A percentile compares a stretch with the other conserved stretches of the same genome.
These are phyloP conservation scores for Zygothrica quintamaculata DNA, from an alignment of 2,888 invertebrate species.

Conservation along the genomic window DNA sequence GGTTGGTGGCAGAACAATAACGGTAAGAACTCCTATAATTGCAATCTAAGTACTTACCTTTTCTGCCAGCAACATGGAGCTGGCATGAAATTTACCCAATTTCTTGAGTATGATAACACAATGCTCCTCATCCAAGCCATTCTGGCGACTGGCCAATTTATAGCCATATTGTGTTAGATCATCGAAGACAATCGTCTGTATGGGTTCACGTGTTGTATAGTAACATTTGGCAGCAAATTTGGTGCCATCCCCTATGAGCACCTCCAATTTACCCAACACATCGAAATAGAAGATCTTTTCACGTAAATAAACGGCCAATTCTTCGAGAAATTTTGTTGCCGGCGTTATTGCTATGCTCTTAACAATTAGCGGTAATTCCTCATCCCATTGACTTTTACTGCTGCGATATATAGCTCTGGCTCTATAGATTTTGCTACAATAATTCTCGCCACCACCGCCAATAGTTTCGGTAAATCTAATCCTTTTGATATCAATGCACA, in stretches of 20 bases:
- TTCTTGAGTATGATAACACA: slow-evolving; percentile 85
- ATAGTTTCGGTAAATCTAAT: slow-evolving; percentile 77
- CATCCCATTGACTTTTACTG: slow-evolving; percentile 75
- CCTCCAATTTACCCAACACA: slow-evolving; percentile 84
- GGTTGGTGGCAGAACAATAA: too few relatives aligned
- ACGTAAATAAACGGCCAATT: slow-evolving; percentile 84
- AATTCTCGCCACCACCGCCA: slow-evolving; percentile 82
- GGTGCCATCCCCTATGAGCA: slow-evolving; percentile 82
- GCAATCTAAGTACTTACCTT: slow-evolving; percentile 86
- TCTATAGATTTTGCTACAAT: slow-evolving; percentile 83
- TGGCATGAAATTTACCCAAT: slow-evolving; percentile 86
- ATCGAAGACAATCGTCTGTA: slow-evolving; percentile 83
- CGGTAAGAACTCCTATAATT: too few relatives aligned
- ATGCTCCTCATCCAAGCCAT: slow-evolving; percentile 86
- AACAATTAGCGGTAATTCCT: slow-evolving; percentile 81
- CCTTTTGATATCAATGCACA: slow-evolving; percentile 79
- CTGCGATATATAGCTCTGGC: slow-evolving; percentile 75
- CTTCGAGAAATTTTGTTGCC: slow-evolving; percentile 85
- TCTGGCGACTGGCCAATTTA: slow-evolving; percentile 85
- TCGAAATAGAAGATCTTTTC: slow-evolving; percentile 85
- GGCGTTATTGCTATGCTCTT: slow-evolving; percentile 83
- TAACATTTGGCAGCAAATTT: slow-evolving; percentile 83
- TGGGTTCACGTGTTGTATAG: slow-evolving; percentile 80
- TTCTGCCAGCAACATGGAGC: slow-evolving; percentile 85
- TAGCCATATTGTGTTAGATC: slow-evolving; percentile 86